These are phyloP conservation scores for Ennomos quercinarius DNA, from an alignment of 2,888 invertebrate genomes.

Conservation along the genomic window DNA sequence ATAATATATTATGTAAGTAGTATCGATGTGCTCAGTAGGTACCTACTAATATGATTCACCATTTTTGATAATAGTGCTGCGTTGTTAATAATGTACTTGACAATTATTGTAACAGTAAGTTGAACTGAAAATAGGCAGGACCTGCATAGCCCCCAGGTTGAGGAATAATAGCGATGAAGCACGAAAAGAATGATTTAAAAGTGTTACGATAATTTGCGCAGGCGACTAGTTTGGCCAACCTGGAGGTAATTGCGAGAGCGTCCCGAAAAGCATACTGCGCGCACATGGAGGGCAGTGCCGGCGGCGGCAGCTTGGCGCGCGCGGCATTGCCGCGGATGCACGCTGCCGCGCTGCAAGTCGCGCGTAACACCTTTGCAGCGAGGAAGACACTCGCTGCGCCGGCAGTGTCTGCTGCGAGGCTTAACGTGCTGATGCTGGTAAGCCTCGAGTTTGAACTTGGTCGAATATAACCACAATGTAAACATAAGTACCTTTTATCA, in stretches of 20 bases:
- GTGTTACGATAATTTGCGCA: not conserved
- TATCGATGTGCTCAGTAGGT: too few species aligned
- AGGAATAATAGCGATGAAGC: too few species aligned
- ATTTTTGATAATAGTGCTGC: not conserved
- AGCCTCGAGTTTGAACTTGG: too few species aligned
- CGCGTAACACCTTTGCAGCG: constrained; percentile 83
- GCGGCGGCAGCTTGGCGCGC: constrained; percentile 66
- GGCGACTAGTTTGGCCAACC: constrained; percentile 18
- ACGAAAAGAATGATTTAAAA: too few species aligned
- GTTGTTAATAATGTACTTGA: not conserved
- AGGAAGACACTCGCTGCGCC: constrained; percentile 8
- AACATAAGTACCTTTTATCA: too few species aligned
- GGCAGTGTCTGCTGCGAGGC: constrained; percentile 5
- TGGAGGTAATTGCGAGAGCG: constrained; percentile 25
- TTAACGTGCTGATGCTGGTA: constrained; percentile 11
- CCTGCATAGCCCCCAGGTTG: too few species aligned
- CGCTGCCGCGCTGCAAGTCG: constrained; percentile 68
- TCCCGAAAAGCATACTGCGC: constrained; percentile 31
- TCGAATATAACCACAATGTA: too few species aligned
- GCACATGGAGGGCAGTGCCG: constrained; percentile 62
- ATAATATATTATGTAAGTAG: too few species aligned
- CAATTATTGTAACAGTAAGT: too few species aligned
- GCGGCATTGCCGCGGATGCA: constrained; percentile 62
- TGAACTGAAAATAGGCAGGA: too few species aligned
- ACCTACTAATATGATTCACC: too few species aligned